A percentile compares a stretch with the other conserved stretches of the same genome.
Evolutionary conservation across 2,888 invertebrate genomes (phyloP).

Genomic region (Orchesella flavescens): DNA sequence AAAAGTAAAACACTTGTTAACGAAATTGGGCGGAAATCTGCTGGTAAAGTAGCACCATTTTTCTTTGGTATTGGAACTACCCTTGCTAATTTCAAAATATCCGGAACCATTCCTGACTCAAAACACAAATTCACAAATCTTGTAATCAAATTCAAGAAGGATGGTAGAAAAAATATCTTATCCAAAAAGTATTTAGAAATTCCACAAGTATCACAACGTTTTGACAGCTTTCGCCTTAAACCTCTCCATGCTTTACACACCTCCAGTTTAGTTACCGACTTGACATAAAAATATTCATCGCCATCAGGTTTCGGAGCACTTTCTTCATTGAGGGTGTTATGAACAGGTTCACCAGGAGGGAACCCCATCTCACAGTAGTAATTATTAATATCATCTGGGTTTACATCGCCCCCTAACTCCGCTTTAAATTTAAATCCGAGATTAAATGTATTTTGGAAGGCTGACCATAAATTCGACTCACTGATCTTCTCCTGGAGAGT

Average conservation of each 20-base stretch:
- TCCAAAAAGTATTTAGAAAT: slow-evolving; percentile 34
- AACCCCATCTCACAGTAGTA: slow-evolving; percentile 45
- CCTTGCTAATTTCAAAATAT: slow-evolving; percentile 9
- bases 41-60: neutral
- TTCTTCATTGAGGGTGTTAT: no score
- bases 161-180: slow-evolving; percentile 14
- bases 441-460: no score
- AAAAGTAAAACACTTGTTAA: slow-evolving; percentile 24
- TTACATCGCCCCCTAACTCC: no score
- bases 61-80: slow-evolving; percentile 45
- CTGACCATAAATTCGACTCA: no score
- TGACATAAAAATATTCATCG: slow-evolving; percentile 19
- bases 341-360: neutral
- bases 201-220: slow-evolving; percentile 20
- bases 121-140: neutral
- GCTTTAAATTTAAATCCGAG: no score
- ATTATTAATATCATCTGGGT: slow-evolving; percentile 21
- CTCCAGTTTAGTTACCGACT: neutral
- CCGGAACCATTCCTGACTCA: slow-evolving; percentile 13
- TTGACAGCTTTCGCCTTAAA: slow-evolving; percentile 13
- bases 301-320: no score
- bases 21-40: slow-evolving; percentile 41
- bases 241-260: slow-evolving; percentile 29
- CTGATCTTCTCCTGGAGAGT: no score
- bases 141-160: neutral